Base-by-base conservation (phyloP, 2,888 invertebrate species). In the Imbricaverruca yamaguchii region DNA sequence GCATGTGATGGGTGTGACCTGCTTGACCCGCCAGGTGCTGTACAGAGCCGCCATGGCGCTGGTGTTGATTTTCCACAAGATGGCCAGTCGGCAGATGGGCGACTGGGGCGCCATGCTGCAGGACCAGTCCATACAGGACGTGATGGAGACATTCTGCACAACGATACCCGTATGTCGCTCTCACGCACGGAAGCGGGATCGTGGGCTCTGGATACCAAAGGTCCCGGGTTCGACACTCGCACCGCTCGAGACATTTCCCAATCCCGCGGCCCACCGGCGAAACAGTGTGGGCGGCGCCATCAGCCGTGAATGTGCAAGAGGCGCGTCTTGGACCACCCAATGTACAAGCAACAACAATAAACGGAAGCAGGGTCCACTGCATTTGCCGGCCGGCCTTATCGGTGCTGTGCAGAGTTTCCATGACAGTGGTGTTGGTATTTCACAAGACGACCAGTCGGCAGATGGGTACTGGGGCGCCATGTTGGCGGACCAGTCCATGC, bases 121-220 rank as follows among this genome's bases (percentile, higher is more conserved):
- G 21, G 23, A 56, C 23, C 9, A 23, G 1, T n/a, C 78, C 3
- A 23, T 78, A 21, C 78, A 78, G 57, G 78, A 78, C 56, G 78
- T 78, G 18, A 56, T 80, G 65, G 67, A 80, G 65, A 65, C 11
- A 15, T 69, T 80, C 65, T 80, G 80, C 53, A 39, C 23, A 21
- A 13, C 63, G 10, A 55, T 80, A n/a, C 39, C 39, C 39, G 39
- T 39, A 39, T 39, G 39, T 39, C 2, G 39, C 1, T 39, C 39
- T 1, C 39, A 39, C 39, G 39, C 39, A 39, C 39, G 39, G 2
- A 39, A 1, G n/a, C n/a, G n/a, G n/a, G n/a, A n/a, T n/a, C n/a
- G n/a, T n/a, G n/a, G n/a, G n/a, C n/a, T n/a, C n/a, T n/a, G n/a
- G n/a, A n/a, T n/a, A n/a, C n/a, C n/a, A n/a, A n/a, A n/a, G n/a